phyloP scores from a whole-genome alignment of 2,797 vertebrate species.

The Coranthus polyacanthus region DNA sequence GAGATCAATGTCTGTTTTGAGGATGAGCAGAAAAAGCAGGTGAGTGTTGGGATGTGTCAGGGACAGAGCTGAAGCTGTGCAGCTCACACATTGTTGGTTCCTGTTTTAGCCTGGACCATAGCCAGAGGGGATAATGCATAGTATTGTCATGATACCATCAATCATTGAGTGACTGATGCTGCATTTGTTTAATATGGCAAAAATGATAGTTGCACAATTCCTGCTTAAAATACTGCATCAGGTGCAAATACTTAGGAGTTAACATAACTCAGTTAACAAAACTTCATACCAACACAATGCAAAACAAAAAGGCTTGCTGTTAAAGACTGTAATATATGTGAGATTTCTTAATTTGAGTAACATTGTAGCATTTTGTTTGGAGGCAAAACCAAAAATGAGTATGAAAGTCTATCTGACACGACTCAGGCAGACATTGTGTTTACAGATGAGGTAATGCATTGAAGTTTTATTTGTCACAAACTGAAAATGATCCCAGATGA shows the following conservation, averaged over 20 bases:
- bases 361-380: no score
- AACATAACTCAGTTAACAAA: no score
- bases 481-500: no score
- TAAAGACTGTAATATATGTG: no score
- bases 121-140: constrained; percentile 18
- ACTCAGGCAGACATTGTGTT: no score
- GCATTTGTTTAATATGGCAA: constrained; percentile 5
- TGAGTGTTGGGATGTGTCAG: constrained; percentile 33
- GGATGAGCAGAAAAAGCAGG: constrained; percentile 48
- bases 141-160: constrained; percentile 29
- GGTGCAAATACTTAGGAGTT: not conserved
- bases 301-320: no score
- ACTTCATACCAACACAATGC: not conserved
- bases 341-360: no score
- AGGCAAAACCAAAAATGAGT: no score
- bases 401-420: no score
- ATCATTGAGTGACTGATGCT: constrained; percentile 1
- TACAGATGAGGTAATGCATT: no score
- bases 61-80: constrained; percentile 9
- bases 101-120: constrained; percentile 49
- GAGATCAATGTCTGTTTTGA: constrained; percentile 53
- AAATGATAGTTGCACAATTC: not conserved
- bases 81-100: constrained; percentile 34
- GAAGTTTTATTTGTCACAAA: no score
- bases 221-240: constrained; percentile 2